These are phyloP conservation scores for Hoplodrina blanda DNA, from an alignment of 2,888 invertebrate genomes.

Conservation along the genomic window DNA sequence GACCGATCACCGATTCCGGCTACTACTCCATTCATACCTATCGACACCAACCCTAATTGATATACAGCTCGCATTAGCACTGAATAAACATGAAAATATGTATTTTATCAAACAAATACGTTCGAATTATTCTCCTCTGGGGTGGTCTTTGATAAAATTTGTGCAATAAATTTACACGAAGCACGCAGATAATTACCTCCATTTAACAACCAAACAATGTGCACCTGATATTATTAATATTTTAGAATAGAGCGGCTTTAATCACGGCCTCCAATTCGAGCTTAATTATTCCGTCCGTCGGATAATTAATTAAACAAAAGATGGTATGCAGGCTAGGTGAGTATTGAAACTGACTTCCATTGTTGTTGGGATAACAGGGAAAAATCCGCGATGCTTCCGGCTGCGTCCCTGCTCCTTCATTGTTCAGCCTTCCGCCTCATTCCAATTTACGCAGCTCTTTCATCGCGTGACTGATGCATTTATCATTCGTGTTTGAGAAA, in stretches of 20 bases:
- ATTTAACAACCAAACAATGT: constrained; percentile 81
- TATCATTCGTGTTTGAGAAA: constrained; percentile 81
- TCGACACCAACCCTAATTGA: constrained; percentile 64
- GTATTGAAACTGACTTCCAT: constrained; percentile 80
- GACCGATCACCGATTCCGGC: constrained; percentile 77
- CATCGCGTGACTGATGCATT: constrained; percentile 84
- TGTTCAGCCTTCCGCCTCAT: constrained; percentile 78
- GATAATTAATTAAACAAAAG: constrained; percentile 89
- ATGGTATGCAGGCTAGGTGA: constrained; percentile 79
- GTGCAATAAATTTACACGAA: constrained; percentile 74
- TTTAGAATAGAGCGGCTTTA: constrained; percentile 77
- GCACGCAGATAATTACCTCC: constrained; percentile 76
- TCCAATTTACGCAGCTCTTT: constrained; percentile 82
- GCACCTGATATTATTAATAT: constrained; percentile 82
- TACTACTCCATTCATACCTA: constrained; percentile 71
- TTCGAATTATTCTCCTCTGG: constrained; percentile 67
- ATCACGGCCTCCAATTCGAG: constrained; percentile 81
- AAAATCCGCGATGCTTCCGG: constrained; percentile 86
- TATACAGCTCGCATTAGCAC: constrained; percentile 58
- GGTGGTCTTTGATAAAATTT: constrained; percentile 72
- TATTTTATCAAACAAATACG: constrained; percentile 69
- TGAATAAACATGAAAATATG: constrained; percentile 62
- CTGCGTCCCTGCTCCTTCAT: constrained; percentile 74
- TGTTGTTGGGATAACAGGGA: constrained; percentile 85
- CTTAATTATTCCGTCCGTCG: constrained; percentile 86